Percentiles rank a stretch among this genome's conserved stretches.
These are phyloP conservation scores for Fundulus diaphanus DNA, from an alignment of 2,797 vertebrate species.

Conservation along the genomic window DNA sequence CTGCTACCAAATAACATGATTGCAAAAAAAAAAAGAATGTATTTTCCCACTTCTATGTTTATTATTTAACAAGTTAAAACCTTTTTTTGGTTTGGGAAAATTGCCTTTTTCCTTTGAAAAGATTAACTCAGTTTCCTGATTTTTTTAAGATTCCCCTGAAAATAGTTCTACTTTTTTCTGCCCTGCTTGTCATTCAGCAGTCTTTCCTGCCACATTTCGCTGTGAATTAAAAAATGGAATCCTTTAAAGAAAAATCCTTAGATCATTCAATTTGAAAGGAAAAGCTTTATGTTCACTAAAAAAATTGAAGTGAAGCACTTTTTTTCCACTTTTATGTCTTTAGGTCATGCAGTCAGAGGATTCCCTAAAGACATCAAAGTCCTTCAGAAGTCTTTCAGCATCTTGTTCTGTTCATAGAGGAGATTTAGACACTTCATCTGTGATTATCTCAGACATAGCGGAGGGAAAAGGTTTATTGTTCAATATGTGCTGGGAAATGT, in stretches of 20 bases:
- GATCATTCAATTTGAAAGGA: conserved; percentile 17
- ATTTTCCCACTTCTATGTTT: neutral
- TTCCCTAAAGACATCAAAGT: conserved; percentile 24
- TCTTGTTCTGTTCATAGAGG: neutral
- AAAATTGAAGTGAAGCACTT: conserved; percentile 22
- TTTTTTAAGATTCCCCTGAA: conserved; percentile 26
- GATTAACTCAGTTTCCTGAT: conserved; percentile 8
- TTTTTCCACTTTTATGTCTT: neutral
- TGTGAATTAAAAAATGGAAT: conserved; percentile 30
- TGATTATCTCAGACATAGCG: neutral
- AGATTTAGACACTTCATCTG: neutral
- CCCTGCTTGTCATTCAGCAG: conserved; percentile 24
- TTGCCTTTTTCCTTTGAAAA: neutral
- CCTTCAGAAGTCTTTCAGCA: conserved; percentile 14
- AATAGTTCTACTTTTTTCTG: conserved; percentile 23
- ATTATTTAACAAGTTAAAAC: neutral
- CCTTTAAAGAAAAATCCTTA: conserved; percentile 17
- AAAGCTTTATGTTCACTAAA: conserved; percentile 18
- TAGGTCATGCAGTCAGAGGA: conserved; percentile 8
- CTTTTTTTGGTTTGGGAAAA: neutral
- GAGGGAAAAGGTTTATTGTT: neutral
- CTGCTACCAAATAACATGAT: neutral
- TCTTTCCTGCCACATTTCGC: conserved; percentile 17
- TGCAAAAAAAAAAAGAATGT: neutral
- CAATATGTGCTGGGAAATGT: neutral